Conservation (phyloP, 1,140 invertebrate species). For the Frieseomelitta varia region DNA sequence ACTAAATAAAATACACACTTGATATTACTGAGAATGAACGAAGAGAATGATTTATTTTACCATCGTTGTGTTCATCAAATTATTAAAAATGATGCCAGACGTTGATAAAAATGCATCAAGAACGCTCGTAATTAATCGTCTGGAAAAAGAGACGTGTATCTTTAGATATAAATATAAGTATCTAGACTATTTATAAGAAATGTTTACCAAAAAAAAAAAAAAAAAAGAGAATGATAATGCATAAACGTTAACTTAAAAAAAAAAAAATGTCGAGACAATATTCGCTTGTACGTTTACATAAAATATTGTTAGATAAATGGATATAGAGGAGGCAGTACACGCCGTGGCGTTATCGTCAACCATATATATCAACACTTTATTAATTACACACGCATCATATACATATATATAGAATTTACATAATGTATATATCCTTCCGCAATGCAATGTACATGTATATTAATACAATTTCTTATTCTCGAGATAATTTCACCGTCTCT, state of each 20-base stretch:
- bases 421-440: slow-evolving; percentile 63
- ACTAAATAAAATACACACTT: no score
- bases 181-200: background rate
- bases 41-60: background rate
- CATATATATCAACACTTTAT: slow-evolving; percentile 77
- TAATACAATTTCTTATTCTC: slow-evolving; percentile 67
- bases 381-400: slow-evolving; percentile 74
- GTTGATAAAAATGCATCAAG: background rate
- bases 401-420: slow-evolving; percentile 73
- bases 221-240: background rate
- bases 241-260: slow-evolving; percentile 13
- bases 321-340: background rate
- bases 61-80: slow-evolving; percentile 12
- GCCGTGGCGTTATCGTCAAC: slow-evolving; percentile 61
- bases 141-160: background rate
- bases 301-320: slow-evolving; percentile 8
- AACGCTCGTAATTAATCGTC: background rate
- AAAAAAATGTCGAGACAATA: background rate
- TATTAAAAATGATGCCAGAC: no score
- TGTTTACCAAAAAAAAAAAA: slow-evolving; percentile 8
- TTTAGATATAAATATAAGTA: background rate
- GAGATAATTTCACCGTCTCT: slow-evolving; percentile 55
- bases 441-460: slow-evolving; percentile 71
- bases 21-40: background rate
- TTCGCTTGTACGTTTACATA: background rate